Evolutionary conservation across 2,113 vertebrate genomes (phyloP), one percentile per base, ranked within the genome.

Genomic region (Dinomys branickii): DNA sequence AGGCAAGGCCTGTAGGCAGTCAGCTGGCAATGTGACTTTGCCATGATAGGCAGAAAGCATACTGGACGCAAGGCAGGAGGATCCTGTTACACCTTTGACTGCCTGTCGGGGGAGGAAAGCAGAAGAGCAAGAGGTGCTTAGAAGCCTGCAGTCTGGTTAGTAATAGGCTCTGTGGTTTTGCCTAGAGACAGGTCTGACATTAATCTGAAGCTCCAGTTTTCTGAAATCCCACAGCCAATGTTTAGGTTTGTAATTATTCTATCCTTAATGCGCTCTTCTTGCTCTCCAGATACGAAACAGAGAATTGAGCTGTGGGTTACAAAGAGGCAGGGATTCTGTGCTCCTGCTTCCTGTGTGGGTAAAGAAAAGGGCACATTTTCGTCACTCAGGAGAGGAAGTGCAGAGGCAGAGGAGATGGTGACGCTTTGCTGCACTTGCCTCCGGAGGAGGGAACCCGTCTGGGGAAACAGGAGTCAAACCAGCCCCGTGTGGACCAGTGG

Each of bases 121-220:
- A 20, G 30, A 77, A 33, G 67, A 44, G 7, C 35, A 2, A n/a
- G 33, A 56, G 8, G 14, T 77, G 67, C 58, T 71, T 4, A 19
- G 80, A 24, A 71, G 35, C 38, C 50, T 50, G 24, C 24, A 7
- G 11, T 69, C 16, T 20, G 82, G 82, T 90, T 73, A 84, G 35
- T 56, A 71, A 59, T 22, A 54, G 71, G 82, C 59, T 84, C 61
- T 91, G 91, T 75, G 93, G 71, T 88, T 97, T 95, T 10, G 24
- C 77, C 85, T 93, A 5, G 1, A 90, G 83, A 91, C 41, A 90
- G 71, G 59, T 44, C 78, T 67, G 89, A 97, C 95, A 95, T 95
- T 59, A 88, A 90, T 95, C 58, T 92, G 83, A 89, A 95, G 65
- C 94, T 89, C 96, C 77, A 91, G 83, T 63, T 2, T 58, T 93